These are phyloP conservation scores for Chlamydotis undulata DNA, from an alignment of 2,113 vertebrate species.

Conservation along the genomic window DNA sequence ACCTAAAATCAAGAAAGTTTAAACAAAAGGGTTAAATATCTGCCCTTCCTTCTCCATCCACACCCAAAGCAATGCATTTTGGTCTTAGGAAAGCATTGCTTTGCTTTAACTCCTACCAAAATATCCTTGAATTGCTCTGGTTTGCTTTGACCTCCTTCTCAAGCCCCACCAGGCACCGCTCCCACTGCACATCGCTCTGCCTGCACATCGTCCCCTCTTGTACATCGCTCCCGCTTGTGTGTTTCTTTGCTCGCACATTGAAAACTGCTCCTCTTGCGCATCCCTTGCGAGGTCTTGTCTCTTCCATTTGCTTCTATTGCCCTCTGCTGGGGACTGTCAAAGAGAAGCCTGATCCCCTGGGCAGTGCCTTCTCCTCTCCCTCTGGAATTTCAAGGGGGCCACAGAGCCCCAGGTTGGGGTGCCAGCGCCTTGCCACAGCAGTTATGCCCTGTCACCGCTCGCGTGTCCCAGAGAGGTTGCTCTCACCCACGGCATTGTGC, in stretches of 20 bases:
- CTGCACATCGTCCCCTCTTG: neutral
- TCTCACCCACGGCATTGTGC: accelerated
- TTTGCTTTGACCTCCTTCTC: neutral
- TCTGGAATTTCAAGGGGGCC: neutral
- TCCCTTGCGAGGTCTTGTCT: neutral
- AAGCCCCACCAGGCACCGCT: neutral
- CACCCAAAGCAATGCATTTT: neutral
- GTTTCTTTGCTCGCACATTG: neutral
- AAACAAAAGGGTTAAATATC: neutral
- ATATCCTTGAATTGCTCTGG: neutral
- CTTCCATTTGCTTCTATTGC: slow-evolving; percentile 61
- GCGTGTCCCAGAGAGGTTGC: neutral
- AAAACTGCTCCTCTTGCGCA: neutral
- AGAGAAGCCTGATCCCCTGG: neutral
- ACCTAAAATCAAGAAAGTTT: neutral
- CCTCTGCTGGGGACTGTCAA: slow-evolving; percentile 51
- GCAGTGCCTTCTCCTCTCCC: neutral
- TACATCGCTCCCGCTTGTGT: no score
- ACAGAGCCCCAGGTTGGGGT: neutral
- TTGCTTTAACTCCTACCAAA: neutral
- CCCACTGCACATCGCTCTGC: neutral
- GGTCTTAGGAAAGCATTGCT: neutral
- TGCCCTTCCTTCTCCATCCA: neutral
- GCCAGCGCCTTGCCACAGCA: accelerated
- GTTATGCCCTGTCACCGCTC: accelerated